phyloP scores from a whole-genome alignment of 2,888 invertebrate species.

The Macropis europaea region DNA sequence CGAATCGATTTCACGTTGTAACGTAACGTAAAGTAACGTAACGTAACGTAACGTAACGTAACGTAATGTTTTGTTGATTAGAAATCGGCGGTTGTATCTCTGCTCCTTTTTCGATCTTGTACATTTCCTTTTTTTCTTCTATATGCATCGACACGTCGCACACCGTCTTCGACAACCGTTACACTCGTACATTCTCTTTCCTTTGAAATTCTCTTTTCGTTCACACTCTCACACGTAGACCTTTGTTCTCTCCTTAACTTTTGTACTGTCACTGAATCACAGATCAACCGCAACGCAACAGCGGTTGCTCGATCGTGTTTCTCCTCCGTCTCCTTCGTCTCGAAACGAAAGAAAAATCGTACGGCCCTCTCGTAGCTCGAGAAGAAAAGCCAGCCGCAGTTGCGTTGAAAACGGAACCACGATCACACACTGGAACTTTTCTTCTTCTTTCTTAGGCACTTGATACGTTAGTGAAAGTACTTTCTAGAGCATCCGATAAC shows the following conservation, averaged over 20 bases:
- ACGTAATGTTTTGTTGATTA: not conserved
- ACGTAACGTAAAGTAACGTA: no score
- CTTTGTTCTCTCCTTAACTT: conserved; percentile 19
- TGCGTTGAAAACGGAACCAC: conserved; percentile 30
- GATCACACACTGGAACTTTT: conserved; percentile 45
- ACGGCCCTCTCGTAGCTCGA: not conserved
- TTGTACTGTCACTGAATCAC: conserved; percentile 12
- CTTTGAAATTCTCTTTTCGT: conserved; percentile 18
- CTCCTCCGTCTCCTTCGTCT: not conserved
- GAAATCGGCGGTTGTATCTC: conserved; percentile 45
- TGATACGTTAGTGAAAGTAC: conserved; percentile 48
- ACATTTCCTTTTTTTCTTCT: conserved; percentile 36
- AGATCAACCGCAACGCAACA: conserved; percentile 13
- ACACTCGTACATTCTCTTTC: conserved; percentile 37
- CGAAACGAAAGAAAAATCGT: not conserved
- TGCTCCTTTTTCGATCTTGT: conserved; percentile 29
- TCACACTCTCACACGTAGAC: conserved; percentile 43
- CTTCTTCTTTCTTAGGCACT: conserved; percentile 60
- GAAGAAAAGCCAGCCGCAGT: conserved; percentile 12
- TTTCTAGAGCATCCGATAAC: conserved; percentile 55
- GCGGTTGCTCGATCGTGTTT: not conserved
- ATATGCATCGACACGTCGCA: conserved; percentile 27
- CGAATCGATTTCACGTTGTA: not conserved
- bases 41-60: no score
- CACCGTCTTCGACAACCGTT: conserved; percentile 8